Conservation (phyloP, 2,888 invertebrate species). For the Eupithecia insigniata region DNA sequence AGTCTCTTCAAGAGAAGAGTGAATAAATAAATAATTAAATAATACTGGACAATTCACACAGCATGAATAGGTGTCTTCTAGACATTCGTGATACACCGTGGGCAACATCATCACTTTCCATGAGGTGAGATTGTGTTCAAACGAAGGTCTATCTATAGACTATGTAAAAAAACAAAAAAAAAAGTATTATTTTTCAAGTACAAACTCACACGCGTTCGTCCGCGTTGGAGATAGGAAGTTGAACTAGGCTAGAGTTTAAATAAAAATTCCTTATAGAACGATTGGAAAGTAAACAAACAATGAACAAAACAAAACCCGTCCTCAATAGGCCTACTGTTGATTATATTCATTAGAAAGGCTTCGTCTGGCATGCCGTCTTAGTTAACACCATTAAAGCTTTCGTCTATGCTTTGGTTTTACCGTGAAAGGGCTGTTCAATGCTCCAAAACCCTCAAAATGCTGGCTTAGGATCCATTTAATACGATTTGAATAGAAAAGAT, state of each 20-base stretch:
- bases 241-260: background rate
- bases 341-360: constrained; percentile 68
- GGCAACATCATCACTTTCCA: too few species aligned
- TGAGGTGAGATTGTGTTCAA: too few species aligned
- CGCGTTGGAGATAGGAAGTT: background rate
- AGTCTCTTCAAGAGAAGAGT: too few species aligned
- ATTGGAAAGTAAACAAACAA: constrained; percentile 43
- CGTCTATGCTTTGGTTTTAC: constrained; percentile 61
- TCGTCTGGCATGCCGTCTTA: constrained; percentile 62
- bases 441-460: background rate
- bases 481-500: background rate
- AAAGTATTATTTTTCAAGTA: background rate
- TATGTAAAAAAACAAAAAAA: too few species aligned
- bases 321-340: constrained; percentile 55
- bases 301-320: constrained; percentile 48
- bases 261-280: constrained; percentile 21
- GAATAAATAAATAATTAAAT: too few species aligned
- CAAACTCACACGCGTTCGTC: background rate
- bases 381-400: constrained; percentile 72
- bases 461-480: background rate
- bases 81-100: too few species aligned
- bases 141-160: too few species aligned
- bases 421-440: constrained; percentile 61
- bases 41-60: too few species aligned
- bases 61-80: too few species aligned